Evolutionary conservation across 2,113 vertebrate genomes (phyloP), one percentile per base, ranked within the genome.

Genomic region (Apteryx mantelli): DNA sequence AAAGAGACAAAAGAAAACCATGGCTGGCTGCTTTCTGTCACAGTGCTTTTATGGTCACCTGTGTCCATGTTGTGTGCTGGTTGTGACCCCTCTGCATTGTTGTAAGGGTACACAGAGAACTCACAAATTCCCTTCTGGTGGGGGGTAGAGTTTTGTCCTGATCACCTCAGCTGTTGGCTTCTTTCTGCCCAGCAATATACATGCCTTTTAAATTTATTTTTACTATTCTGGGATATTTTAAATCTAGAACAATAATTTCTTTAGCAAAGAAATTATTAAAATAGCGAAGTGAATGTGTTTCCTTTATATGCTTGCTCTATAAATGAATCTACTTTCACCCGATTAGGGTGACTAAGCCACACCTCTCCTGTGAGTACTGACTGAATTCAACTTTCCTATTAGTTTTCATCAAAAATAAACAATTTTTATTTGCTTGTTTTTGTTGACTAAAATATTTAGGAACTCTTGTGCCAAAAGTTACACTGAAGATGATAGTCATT

Each of bases 1-100:
- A 94, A 96, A 95, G 65, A 93, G 48, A 86, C 87, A 94, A 94
- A 91, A 88, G 82, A 88, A 60, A 95, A 34, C 36, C 5, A 2
- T 9, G 44, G 36, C 32, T 93, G 70, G 12, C 42, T 89, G 52
- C 4, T 44, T 91, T 13, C 48, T 80, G 22, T 73, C 70, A 73
- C 0, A 0, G 42, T 58, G 80, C 42, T 94, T 89, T 94, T 65
- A 18, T 53, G 56, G 66, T 44, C 84, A 73, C 69, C 58, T 53
- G 10, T 44, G 70, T 69, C 71, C 1, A 0, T 50, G 28, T 13
- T 22, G 2, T 36, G 9, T 0, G 0, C 65, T n/a, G 34, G 5
- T 32, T 84, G 55, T 78, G 80, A 81, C 50, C 36, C 46, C 1
- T 2, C 38, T 36, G 17, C 8, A 21, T 28, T 7, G 11, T 24